Evolutionary conservation across 2,888 invertebrate species (phyloP).

Genomic region (Epistrophella euchroma): DNA sequence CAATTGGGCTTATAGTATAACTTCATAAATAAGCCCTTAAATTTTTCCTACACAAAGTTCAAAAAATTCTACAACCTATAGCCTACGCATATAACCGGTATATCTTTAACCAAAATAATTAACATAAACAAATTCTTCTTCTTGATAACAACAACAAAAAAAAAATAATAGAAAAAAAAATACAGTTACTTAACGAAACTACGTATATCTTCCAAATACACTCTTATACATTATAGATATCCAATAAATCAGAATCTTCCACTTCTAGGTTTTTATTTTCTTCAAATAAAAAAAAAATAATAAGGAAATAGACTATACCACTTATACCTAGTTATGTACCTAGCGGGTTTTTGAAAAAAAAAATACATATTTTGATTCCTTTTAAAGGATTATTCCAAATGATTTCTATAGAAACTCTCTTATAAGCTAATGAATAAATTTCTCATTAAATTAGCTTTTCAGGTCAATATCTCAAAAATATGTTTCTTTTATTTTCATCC

Average conservation of each 20-base stretch:
- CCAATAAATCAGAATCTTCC: constrained; percentile 60
- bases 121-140: constrained; percentile 7
- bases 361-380: constrained; percentile 53
- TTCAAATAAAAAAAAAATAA: neutral
- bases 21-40: neutral
- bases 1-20: neutral
- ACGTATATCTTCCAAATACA: neutral
- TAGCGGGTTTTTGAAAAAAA: constrained; percentile 9
- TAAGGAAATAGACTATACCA: neutral
- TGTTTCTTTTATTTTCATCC: constrained; percentile 33
- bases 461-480: constrained; percentile 69
- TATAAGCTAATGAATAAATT: constrained; percentile 69
- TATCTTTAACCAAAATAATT: neutral
- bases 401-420: constrained; percentile 47
- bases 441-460: constrained; percentile 68
- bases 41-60: neutral
- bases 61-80: neutral
- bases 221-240: constrained; percentile 19
- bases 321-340: neutral
- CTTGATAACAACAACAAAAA: neutral
- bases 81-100: neutral
- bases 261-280: constrained; percentile 26
- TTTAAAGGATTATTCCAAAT: constrained; percentile 61
- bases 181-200: constrained; percentile 13
- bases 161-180: neutral